Evolutionary conservation across 2,113 vertebrate genomes (phyloP), one percentile per base, ranked within the genome.

Genomic region (Cichladusa arquata): DNA sequence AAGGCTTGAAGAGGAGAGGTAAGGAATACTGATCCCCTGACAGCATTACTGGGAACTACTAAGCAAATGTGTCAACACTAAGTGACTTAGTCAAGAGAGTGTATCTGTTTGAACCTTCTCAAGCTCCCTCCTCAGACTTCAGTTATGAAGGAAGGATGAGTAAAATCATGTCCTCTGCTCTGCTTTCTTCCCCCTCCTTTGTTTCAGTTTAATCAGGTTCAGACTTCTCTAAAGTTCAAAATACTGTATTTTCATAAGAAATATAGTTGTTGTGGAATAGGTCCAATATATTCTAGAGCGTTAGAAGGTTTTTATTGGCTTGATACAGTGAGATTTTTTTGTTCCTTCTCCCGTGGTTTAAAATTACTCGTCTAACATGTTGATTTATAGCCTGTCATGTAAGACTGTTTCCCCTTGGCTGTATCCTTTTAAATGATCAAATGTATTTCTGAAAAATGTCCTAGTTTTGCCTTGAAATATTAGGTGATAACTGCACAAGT

Each of bases 341-440:
- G 50, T 25, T 15, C 48, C 74, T 81, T 71, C 80, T 93, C 80
- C 54, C 66, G 71, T 81, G 93, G 92, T 96, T 94, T 96, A 88
- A 95, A 94, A 90, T 93, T 91, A 85, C 95, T 89, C 19, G 2
- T 88, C 92, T 95, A 88, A 82, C 79, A 42, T 74, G 79, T 81
- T 94, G 95, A 97, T 95, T 95, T 96, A 88, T 88, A 94, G 53
- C 71, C 88, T 83, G 76, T 93, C 90, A n/a, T 95, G 81, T 96
- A 94, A 83, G 87, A 83, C 67, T 92, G n/a, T 90, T 96, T 94
- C 78, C 93, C 74, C 64, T 91, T 94, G 90, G 87, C 87, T 94
- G 7, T 88, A 83, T 90, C 81, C 88, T 95, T 88, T 86, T 88
- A 90, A 88, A 88, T 83, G 51, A 94, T 96, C 72, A 94, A 0